phyloP scores from a whole-genome alignment of 2,797 vertebrate species.

The Manis crassicaudata region DNA sequence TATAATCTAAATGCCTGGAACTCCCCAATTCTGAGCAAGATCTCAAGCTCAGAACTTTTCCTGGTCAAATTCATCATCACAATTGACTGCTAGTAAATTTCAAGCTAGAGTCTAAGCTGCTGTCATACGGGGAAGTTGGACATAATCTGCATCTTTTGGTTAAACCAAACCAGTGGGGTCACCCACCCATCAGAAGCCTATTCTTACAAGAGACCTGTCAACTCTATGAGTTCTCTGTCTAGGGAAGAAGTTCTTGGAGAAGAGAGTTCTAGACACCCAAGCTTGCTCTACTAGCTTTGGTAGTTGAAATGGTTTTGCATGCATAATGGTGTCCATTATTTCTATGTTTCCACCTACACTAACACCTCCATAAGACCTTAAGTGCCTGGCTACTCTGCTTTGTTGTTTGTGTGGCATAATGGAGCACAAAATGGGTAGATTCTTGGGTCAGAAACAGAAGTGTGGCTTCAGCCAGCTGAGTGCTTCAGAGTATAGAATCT shows the following conservation, averaged over 20 bases:
- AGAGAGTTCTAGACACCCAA: background rate
- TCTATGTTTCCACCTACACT: background rate
- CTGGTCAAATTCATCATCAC: conserved; percentile 12
- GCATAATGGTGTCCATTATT: background rate
- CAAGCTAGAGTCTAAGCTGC: background rate
- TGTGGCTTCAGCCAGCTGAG: background rate
- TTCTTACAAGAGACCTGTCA: background rate
- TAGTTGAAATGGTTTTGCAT: background rate
- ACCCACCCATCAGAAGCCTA: background rate
- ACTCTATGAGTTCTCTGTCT: background rate
- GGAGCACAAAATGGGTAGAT: background rate
- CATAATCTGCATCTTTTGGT: background rate
- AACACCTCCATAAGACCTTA: background rate
- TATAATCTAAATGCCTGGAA: background rate
- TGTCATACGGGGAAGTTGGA: background rate
- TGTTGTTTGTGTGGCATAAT: background rate
- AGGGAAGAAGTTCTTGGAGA: background rate
- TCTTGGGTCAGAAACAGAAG: background rate
- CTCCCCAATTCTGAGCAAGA: background rate
- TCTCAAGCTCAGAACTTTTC: background rate
- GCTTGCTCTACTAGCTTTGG: background rate
- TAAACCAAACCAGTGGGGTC: background rate
- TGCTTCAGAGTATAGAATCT: background rate
- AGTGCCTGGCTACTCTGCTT: background rate
- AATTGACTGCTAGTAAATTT: conserved; percentile 5